Base-by-base conservation (phyloP, 2,113 vertebrate species). In the Urocynchramus pylzowi region DNA sequence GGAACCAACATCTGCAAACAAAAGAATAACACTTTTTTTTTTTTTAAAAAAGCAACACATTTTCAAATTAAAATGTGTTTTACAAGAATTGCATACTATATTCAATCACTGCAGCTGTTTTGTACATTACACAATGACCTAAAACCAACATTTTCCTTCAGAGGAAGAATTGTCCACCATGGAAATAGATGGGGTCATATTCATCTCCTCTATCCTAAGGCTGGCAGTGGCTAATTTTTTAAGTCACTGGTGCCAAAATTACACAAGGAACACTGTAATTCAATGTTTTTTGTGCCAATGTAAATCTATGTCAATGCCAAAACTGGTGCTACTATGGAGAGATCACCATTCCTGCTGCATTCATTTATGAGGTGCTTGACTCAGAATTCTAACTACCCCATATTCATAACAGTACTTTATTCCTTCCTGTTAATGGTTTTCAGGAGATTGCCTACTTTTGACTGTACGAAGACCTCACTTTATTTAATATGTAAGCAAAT, bases 21-120 rank as follows among this genome's bases (percentile, higher is more conserved):
- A 65, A 87, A 52, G 18, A 79, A 30, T 5, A 53, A 6, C 5
- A 10, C 4, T 2, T 16, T 20, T 10, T 13, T 9, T 42, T 20
- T 52, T 14, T 33, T 24, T 27, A 7, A 5, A 21, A 47, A 53
- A 30, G 15, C 2, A 37, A 9, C 5, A 13, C 0, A 14, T 87
- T 94, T 91, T 67, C 24, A 87, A 17, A 50, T 59, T 52, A 47
- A 74, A 3, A 0, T 15, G 1, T 14, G 39, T 68, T 79, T 79
- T 79, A n/a, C 6, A 31, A 59, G 3, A 69, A 44, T 61, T 52
- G 0, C 1, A 3, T 56, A 26, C 6, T 54, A 19, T 21, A 47
- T 52, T 85, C 6, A 77, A n/a, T 44, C 52, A 41, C 33, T 44
- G 10, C 26, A 49, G 17, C 10, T 70, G 10, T 42, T 89, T 75